Evolutionary conservation across 2,888 invertebrate genomes (phyloP), one percentile per base, ranked within the genome.

Genomic region (Sthenelais limicola): DNA sequence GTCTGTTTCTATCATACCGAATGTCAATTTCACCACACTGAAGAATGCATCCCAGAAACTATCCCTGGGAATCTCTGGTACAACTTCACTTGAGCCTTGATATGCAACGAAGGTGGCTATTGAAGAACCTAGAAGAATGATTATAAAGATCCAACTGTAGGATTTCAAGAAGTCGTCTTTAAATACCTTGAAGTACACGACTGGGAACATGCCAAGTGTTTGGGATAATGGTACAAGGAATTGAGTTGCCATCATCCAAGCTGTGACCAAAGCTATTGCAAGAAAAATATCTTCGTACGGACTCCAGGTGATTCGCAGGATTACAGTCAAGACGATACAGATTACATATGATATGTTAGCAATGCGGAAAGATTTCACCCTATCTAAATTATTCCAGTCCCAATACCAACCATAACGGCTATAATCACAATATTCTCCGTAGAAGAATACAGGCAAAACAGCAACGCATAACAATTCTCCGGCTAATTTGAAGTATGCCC

Each of bases 181-280:
- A 43, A 66, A 66, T 30, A 66, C 43, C 24, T 38, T 38, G 43
- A 43, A 43, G 21, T 38, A 38, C 24, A 66, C 43, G 18, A 26
- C 15, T 24, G 66, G 66, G 43, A 66, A 66, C 21, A 43, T n/a
- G n/a, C 38, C 66, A 30, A 56, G 30, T n/a, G n/a, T n/a, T n/a
- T n/a, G n/a, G 9, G 43, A 15, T 12, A 24, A 24, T 24, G 21
- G 21, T 24, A 66, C 43, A 9, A 66, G 24, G 43, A 66, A 66
- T 12, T 33, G 12, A 7, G 24, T 3, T 35, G 38, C 21, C 24
- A 43, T 35, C 43, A 66, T 38, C 66, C 66, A 66, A 5, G 38
- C 66, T 2, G 43, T 12, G 35, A 66, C 1, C 12, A 66, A 43
- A 35, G 21, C 26, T 7, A 15, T 18, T 12, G 18, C 21, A 1